These are phyloP conservation scores for Agelaius tricolor DNA, from an alignment of 2,113 vertebrate species.

Conservation along the genomic window DNA sequence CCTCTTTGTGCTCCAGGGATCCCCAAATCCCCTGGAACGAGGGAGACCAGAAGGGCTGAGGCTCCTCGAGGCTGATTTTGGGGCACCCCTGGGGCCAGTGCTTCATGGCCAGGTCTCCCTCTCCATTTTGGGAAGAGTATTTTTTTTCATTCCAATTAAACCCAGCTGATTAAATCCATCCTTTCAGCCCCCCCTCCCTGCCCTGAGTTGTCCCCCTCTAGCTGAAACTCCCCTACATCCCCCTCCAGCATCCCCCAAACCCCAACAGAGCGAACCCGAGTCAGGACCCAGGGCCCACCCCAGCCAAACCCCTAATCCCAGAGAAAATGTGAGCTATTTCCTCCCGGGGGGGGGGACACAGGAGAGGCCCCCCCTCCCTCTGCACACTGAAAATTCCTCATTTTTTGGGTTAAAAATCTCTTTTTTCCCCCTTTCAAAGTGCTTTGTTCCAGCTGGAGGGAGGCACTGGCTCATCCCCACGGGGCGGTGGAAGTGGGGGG, in stretches of 20 bases:
- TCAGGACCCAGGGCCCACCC: not conserved
- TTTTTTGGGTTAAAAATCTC: not conserved
- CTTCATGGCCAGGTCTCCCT: not conserved
- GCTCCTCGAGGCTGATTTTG: accelerated
- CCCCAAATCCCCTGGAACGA: not conserved
- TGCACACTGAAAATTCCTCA: not conserved
- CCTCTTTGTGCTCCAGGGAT: not conserved
- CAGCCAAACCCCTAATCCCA: not conserved
- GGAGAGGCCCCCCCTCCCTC: not conserved
- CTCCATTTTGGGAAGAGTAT: conserved; percentile 10
- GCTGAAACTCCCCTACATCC: not conserved
- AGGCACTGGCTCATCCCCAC: not conserved
- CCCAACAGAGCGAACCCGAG: accelerated
- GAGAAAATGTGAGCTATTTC: conserved; percentile 5
- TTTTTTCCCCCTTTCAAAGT: not conserved
- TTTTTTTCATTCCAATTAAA: not conserved
- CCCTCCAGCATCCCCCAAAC: not conserved
- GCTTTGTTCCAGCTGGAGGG: not conserved
- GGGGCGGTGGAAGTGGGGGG: accelerated
- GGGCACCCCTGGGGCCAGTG: not conserved
- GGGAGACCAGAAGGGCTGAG: accelerated
- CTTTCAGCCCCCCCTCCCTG: not conserved
- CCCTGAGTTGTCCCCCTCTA: not conserved
- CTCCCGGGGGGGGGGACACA: not conserved
- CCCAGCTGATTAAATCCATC: conserved; percentile 12